Conservation (phyloP, 2,888 invertebrate species). For the Imbricaverruca yamaguchii region DNA sequence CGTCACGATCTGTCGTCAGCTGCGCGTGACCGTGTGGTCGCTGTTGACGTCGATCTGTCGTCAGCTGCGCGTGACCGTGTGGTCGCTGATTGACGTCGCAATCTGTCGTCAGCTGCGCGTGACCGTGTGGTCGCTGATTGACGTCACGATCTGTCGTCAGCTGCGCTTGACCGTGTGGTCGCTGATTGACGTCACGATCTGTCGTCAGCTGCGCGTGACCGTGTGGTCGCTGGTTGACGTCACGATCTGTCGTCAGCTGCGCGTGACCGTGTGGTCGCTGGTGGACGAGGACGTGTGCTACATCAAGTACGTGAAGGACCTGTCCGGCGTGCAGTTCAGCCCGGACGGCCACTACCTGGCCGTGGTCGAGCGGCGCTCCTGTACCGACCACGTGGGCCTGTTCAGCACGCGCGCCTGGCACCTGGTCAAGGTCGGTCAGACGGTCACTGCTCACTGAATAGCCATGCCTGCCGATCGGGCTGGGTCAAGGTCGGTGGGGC, state of each 20-base stretch:
- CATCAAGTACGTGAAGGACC: slow-evolving; percentile 44
- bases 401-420: slow-evolving; percentile 38
- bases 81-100: slow-evolving; percentile 44
- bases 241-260: background rate
- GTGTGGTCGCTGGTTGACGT: no score
- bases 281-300: slow-evolving; percentile 43
- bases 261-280: slow-evolving; percentile 45
- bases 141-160: no score
- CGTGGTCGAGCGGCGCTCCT: slow-evolving; percentile 43
- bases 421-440: slow-evolving; percentile 38
- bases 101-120: slow-evolving; percentile 36
- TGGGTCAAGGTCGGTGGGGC: no score
- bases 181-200: slow-evolving; percentile 42
- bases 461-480: no score
- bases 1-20: no score
- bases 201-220: slow-evolving; percentile 26
- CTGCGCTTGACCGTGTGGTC: slow-evolving; percentile 44
- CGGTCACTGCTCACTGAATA: no score
- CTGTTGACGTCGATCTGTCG: no score
- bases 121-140: no score
- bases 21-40: no score
- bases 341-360: slow-evolving; percentile 42
- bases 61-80: slow-evolving; percentile 44
- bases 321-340: slow-evolving; percentile 39
- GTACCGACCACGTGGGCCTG: slow-evolving; percentile 41